Evolutionary conservation across 2,888 invertebrate species (phyloP).

Genomic region (Eupithecia subfuscata): DNA sequence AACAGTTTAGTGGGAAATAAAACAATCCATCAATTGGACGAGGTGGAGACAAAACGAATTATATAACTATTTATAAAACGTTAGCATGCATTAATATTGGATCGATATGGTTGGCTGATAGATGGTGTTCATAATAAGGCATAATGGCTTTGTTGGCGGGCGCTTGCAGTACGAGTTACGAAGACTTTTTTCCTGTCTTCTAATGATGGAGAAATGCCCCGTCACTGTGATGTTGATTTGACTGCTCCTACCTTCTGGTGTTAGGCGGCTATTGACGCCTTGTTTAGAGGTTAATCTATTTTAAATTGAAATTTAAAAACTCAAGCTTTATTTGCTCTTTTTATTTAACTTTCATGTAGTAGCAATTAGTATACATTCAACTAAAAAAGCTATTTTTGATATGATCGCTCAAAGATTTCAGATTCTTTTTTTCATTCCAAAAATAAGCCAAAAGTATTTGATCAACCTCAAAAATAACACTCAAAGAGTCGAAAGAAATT

Average conservation of each 20-base stretch:
- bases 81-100: slow-evolving; percentile 82
- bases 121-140: slow-evolving; percentile 81
- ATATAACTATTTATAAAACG: slow-evolving; percentile 83
- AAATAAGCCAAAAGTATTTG: slow-evolving; percentile 16
- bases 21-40: slow-evolving; percentile 78
- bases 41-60: slow-evolving; percentile 83
- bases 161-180: slow-evolving; percentile 67
- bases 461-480: slow-evolving; percentile 26
- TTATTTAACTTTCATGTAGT: slow-evolving; percentile 34
- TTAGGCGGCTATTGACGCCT: slow-evolving; percentile 71
- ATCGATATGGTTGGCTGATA: slow-evolving; percentile 82
- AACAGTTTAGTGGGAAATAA: slow-evolving; percentile 73
- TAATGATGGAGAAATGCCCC: slow-evolving; percentile 77
- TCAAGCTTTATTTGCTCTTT: slow-evolving; percentile 50
- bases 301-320: slow-evolving; percentile 64
- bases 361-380: slow-evolving; percentile 21
- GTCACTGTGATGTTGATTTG: slow-evolving; percentile 75
- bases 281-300: slow-evolving; percentile 71
- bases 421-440: neutral
- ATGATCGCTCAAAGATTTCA: neutral
- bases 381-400: slow-evolving; percentile 17
- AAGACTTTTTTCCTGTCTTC: slow-evolving; percentile 74
- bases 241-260: slow-evolving; percentile 73
- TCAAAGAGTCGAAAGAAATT: slow-evolving; percentile 36
- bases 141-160: slow-evolving; percentile 82